Conservation (phyloP, 2,797 vertebrate genomes). For the Aplochiton taeniatus region DNA sequence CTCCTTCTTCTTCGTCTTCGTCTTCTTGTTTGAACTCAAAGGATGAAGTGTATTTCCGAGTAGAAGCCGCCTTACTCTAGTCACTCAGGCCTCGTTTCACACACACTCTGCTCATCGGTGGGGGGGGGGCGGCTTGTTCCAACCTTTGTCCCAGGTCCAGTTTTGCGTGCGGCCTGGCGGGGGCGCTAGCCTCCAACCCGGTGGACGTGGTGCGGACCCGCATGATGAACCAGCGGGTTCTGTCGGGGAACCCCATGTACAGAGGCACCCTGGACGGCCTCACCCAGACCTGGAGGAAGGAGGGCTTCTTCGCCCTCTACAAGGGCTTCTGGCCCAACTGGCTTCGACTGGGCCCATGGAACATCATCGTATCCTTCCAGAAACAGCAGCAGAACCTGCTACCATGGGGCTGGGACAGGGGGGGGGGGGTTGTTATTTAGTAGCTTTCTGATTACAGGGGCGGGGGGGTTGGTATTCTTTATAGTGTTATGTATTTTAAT, state of each 20-base stretch:
- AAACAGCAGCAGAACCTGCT: too few relatives aligned
- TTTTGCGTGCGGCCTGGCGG: constrained; percentile 91
- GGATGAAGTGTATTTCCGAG: too few relatives aligned
- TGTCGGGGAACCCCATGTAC: constrained; percentile 86
- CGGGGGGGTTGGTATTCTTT: background rate
- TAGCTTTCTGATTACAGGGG: too few relatives aligned
- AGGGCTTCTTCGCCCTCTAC: constrained; percentile 96
- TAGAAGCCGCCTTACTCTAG: too few relatives aligned
- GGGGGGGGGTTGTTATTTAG: too few relatives aligned
- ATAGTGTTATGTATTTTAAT: background rate
- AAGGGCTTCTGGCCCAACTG: constrained; percentile 99
- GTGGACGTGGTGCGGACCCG: constrained; percentile 95
- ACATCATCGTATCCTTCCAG: constrained; percentile 97
- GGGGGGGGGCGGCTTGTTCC: too few relatives aligned
- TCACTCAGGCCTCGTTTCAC: background rate
- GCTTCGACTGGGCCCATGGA: constrained; percentile 96
- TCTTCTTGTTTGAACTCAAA: too few relatives aligned
- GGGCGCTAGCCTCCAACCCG: constrained; percentile 94
- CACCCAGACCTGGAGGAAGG: constrained; percentile 93
- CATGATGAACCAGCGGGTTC: constrained; percentile 97
- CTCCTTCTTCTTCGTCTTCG: too few relatives aligned
- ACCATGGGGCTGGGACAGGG: too few relatives aligned
- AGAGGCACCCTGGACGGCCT: constrained; percentile 93
- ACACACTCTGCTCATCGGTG: background rate
- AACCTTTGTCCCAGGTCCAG: constrained; percentile 79